phyloP scores from a whole-genome alignment of 2,797 vertebrate genomes.

The Gobio occitaniae region DNA sequence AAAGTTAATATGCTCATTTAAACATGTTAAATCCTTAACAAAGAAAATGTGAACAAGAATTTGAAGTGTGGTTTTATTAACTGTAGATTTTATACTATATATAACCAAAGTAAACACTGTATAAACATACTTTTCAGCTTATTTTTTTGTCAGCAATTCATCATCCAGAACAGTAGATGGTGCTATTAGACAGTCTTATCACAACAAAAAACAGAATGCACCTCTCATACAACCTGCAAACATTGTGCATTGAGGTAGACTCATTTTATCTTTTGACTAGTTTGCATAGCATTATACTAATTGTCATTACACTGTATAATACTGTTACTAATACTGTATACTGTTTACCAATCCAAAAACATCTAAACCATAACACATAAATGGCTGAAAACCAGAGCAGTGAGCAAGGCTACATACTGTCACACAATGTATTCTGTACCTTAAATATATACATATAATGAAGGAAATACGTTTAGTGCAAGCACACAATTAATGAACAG shows the following conservation, averaged over 20 bases:
- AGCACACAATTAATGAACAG: constrained; percentile 15
- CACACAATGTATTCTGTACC: background rate
- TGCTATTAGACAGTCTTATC: constrained; percentile 53
- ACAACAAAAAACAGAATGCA: constrained; percentile 3
- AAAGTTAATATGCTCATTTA: constrained; percentile 17
- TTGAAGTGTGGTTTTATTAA: constrained; percentile 70
- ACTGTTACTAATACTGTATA: background rate
- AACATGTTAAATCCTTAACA: constrained; percentile 69
- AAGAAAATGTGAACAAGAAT: constrained; percentile 55
- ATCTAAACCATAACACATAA: constrained; percentile 16
- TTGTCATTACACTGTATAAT: background rate
- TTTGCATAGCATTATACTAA: constrained; percentile 30
- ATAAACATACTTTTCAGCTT: constrained; percentile 58
- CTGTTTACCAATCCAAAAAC: background rate
- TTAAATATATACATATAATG: constrained; percentile 19
- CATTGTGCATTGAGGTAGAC: constrained; percentile 28
- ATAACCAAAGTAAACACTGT: constrained; percentile 85
- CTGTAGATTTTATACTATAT: constrained; percentile 79
- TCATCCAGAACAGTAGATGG: constrained; percentile 50
- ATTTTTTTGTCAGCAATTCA: constrained; percentile 33
- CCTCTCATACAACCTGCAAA: background rate
- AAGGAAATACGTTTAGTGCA: constrained; percentile 2
- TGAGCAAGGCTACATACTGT: background rate
- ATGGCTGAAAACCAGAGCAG: background rate
- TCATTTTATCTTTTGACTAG: constrained; percentile 1